These are phyloP conservation scores for Syngnathus scovelli DNA, from an alignment of 2,113 vertebrate species.

Conservation along the genomic window DNA sequence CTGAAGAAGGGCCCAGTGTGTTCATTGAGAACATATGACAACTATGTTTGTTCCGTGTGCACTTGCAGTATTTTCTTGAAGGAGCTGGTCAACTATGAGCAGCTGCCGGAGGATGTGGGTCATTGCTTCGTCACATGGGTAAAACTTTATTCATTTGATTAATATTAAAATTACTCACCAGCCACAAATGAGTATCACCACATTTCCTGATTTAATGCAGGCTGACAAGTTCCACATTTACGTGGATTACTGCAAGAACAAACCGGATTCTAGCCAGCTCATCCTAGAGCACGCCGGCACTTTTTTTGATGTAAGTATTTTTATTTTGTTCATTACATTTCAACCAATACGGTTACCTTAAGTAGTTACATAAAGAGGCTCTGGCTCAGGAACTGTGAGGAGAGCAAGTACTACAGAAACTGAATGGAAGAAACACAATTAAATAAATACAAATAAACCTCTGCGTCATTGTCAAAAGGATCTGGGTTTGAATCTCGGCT, in stretches of 20 bases:
- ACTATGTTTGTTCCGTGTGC: slow-evolving; percentile 12
- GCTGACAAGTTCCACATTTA: slow-evolving; percentile 99
- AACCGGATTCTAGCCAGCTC: slow-evolving; percentile 96
- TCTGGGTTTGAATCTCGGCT: not conserved
- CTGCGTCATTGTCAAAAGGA: not conserved
- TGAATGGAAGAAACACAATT: not conserved
- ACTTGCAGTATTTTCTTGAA: slow-evolving; percentile 89
- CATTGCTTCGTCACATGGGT: slow-evolving; percentile 99
- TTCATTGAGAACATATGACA: not conserved
- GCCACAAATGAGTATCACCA: not conserved
- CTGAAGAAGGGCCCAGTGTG: not conserved
- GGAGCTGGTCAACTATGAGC: slow-evolving; percentile 97
- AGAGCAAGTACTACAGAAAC: not conserved
- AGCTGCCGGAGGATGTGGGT: slow-evolving; percentile 94
- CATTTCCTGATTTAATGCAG: slow-evolving; percentile 55
- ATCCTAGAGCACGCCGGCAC: slow-evolving; percentile 91
- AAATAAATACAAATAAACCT: not conserved
- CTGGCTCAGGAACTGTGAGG: not conserved
- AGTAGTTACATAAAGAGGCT: not conserved
- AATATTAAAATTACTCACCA: not conserved
- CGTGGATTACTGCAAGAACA: slow-evolving; percentile 98
- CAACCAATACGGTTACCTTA: not conserved
- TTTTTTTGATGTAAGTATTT: slow-evolving; percentile 92
- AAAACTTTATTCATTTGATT: slow-evolving; percentile 22
- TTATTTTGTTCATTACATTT: not conserved